Evolutionary conservation across 2,888 invertebrate genomes (phyloP).

Genomic region (Sycophila texana): DNA sequence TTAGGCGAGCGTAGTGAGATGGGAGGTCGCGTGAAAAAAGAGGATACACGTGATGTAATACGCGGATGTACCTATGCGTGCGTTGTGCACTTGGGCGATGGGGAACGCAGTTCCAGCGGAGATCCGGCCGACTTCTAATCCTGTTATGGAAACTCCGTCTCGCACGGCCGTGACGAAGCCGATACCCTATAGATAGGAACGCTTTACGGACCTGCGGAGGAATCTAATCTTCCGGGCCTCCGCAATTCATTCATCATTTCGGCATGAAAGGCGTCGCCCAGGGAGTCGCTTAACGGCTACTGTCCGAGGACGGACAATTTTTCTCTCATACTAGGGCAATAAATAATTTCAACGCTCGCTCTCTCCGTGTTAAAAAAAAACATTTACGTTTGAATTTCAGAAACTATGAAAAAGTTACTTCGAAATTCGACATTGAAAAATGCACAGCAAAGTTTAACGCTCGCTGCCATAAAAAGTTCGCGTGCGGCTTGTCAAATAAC

Average conservation of each 20-base stretch:
- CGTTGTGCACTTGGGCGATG: constrained; percentile 62
- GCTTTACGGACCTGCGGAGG: constrained; percentile 61
- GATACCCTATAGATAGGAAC: constrained; percentile 69
- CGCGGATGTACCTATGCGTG: constrained; percentile 48
- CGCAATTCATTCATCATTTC: constrained; percentile 43
- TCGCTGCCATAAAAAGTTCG: background rate
- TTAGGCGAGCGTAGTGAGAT: constrained; percentile 26
- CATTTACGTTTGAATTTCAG: no score
- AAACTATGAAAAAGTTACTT: no score
- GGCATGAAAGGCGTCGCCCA: background rate
- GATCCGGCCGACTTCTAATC: constrained; percentile 67
- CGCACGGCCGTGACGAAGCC: constrained; percentile 70
- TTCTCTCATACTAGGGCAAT: background rate
- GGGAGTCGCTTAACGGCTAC: background rate
- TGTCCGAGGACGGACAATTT: background rate
- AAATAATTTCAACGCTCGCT: background rate
- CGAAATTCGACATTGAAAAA: background rate
- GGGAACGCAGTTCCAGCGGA: constrained; percentile 37
- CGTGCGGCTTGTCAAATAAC: constrained; percentile 21
- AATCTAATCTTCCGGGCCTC: constrained; percentile 34
- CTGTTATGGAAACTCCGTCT: constrained; percentile 71
- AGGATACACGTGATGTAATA: constrained; percentile 64
- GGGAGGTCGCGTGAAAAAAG: constrained; percentile 45
- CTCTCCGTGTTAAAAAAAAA: no score
- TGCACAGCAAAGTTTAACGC: background rate